A percentile compares a stretch with the other conserved stretches of the same genome.
phyloP scores from a whole-genome alignment of 23 tunicate genomes.

The Trididemnum nubilum region DNA sequence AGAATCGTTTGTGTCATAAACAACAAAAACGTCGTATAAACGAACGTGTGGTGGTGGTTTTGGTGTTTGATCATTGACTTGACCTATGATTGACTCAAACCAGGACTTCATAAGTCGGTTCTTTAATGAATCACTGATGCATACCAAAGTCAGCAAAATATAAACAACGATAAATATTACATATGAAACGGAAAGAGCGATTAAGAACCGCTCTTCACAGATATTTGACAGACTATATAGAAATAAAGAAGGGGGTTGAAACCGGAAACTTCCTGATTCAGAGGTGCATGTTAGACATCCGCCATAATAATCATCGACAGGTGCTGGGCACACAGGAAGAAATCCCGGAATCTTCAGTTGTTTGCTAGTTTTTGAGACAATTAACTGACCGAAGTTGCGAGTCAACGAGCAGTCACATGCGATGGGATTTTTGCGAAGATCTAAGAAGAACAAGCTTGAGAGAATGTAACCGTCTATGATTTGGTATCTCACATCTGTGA shows the following conservation, averaged over 20 bases:
- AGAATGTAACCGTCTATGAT: background rate
- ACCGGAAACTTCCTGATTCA: background rate
- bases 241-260: background rate
- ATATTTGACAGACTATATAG: background rate
- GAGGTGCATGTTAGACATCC: background rate
- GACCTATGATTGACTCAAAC: background rate
- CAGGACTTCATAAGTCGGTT: background rate
- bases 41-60: background rate
- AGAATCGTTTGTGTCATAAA: background rate
- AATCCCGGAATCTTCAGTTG: constrained; percentile 1
- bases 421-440: background rate
- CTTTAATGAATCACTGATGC: background rate
- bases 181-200: background rate
- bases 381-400: background rate
- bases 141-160: background rate
- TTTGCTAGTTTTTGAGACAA: background rate
- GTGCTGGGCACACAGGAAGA: background rate
- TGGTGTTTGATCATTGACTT: background rate
- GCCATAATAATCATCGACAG: background rate
- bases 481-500: background rate
- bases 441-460: background rate
- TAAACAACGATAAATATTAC: background rate
- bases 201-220: background rate
- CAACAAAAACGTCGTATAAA: background rate
- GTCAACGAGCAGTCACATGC: background rate